phyloP scores from a whole-genome alignment of 2,797 vertebrate species.

The Melanotaenia maccullochi region DNA sequence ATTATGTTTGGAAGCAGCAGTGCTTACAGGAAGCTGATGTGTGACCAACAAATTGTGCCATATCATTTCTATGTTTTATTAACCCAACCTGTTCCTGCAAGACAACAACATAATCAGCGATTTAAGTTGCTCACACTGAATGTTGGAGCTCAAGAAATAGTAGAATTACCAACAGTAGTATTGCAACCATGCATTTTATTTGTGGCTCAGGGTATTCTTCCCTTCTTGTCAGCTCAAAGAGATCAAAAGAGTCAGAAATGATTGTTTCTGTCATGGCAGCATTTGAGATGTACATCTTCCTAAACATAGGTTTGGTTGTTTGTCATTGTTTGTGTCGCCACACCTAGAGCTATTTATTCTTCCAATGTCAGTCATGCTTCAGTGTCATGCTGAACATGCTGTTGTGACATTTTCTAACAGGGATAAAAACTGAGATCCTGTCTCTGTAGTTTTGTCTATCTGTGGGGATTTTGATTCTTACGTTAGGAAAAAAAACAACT shows the following conservation, averaged over 20 bases:
- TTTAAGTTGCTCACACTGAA: not conserved
- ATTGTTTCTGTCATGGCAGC: constrained; percentile 39
- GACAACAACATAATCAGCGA: not conserved
- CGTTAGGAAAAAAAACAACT: not conserved
- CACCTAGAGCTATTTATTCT: constrained; percentile 55
- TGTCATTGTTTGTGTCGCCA: constrained; percentile 40
- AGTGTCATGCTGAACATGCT: constrained; percentile 26
- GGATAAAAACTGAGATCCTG: constrained; percentile 50
- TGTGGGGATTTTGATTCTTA: not conserved
- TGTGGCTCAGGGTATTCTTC: constrained; percentile 17
- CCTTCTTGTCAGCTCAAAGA: constrained; percentile 43
- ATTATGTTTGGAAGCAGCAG: not conserved
- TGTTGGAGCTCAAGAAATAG: not conserved
- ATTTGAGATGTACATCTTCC: constrained; percentile 47
- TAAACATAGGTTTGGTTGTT: constrained; percentile 37
- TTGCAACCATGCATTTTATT: constrained; percentile 25
- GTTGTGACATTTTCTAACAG: constrained; percentile 36
- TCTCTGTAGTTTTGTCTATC: constrained; percentile 21
- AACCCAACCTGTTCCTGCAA: not conserved
- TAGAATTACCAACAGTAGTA: constrained; percentile 5
- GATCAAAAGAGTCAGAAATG: constrained; percentile 37
- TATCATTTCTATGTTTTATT: not conserved
- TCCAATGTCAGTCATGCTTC: constrained; percentile 47
- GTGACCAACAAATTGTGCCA: not conserved
- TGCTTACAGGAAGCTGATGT: not conserved